Base-by-base conservation (phyloP, 2,113 vertebrate species). In the Agelaius tricolor region DNA sequence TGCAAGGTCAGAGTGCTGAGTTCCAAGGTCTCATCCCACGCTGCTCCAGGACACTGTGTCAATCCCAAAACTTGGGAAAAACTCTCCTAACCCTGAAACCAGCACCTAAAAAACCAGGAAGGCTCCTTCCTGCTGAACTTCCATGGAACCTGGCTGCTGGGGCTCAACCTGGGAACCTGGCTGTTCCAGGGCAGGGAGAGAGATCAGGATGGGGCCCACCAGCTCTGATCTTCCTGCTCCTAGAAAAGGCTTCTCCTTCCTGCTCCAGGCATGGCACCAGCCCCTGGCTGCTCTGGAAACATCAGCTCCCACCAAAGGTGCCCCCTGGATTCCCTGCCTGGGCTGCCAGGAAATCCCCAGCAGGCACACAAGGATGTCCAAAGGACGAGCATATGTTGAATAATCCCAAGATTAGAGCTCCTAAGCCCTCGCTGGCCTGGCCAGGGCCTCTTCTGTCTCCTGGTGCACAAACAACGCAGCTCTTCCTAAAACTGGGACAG, bases 331-430 rank as follows among this genome's bases (percentile, higher is more conserved):
- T 52, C 27, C 51, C 63, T 30, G 78, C 43, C n/a, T 14, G 37
- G 83, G 65, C 52, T 1, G 1, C 65, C 71, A 63, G 73, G 21
- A 78, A 76, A 80, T 30, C 85, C 54, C 51, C 72, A 39, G 94
- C 67, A 90, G 78, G 61, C 58, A 68, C 1, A 52, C 46, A n/a
- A 65, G 82, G 87, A 81, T 72, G 85, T 19, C 87, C 39, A 71
- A 67, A 94, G 95, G 85, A 93, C 2, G 4, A 95, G 44, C 72
- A 46, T 71, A 80, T 77, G 91, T 59, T 95, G 47, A 58, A 88
- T 96, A 91, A 93, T 91, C 85, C 79, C 3, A 12, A 21, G 90
- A 91, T 92, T 90, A 95, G 72, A 86, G 87, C 24, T 65, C 84
- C 57, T 80, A 80, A 96, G 65, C 63, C 13, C 85, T 85, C 1